Percentiles rank a stretch among this genome's conserved stretches.
phyloP scores from a whole-genome alignment of 2,113 vertebrate genomes.

The Lycocorax pyrrhopterus region DNA sequence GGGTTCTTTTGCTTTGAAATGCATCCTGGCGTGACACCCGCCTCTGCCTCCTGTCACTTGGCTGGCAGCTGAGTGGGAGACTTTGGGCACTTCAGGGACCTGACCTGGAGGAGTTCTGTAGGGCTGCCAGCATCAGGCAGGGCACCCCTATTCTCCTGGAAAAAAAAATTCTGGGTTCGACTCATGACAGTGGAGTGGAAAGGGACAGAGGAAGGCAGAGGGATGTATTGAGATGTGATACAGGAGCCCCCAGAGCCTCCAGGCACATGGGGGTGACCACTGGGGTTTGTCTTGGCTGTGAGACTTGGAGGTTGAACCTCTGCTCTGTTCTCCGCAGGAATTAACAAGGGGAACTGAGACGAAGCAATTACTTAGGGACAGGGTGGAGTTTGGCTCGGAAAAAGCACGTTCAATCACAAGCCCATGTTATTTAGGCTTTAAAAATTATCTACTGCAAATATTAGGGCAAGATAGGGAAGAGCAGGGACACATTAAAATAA shows the following conservation, averaged over 20 bases:
- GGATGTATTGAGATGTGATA: neutral
- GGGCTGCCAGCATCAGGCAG: neutral
- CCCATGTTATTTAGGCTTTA: neutral
- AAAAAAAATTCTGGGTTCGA: neutral
- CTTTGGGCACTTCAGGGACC: neutral
- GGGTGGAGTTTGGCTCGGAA: neutral
- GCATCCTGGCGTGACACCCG: fast-evolving
- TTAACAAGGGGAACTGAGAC: neutral
- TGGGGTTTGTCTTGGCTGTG: neutral
- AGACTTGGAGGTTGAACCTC: neutral
- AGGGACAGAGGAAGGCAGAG: neutral
- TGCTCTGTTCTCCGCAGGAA: neutral
- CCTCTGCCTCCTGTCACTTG: neutral
- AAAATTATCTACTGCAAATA: neutral
- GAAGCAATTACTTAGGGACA: neutral
- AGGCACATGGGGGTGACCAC: fast-evolving
- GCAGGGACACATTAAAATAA: neutral
- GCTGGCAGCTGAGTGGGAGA: neutral
- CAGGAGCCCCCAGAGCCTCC: neutral
- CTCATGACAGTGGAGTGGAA: neutral
- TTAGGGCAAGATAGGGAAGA: neutral
- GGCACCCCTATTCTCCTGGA: neutral
- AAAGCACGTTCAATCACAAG: neutral
- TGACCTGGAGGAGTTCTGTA: neutral
- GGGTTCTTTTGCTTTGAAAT: slow-evolving; percentile 26